Evolutionary conservation across 2,113 vertebrate species (phyloP).

Genomic region (Plecturocebus donacophilus): DNA sequence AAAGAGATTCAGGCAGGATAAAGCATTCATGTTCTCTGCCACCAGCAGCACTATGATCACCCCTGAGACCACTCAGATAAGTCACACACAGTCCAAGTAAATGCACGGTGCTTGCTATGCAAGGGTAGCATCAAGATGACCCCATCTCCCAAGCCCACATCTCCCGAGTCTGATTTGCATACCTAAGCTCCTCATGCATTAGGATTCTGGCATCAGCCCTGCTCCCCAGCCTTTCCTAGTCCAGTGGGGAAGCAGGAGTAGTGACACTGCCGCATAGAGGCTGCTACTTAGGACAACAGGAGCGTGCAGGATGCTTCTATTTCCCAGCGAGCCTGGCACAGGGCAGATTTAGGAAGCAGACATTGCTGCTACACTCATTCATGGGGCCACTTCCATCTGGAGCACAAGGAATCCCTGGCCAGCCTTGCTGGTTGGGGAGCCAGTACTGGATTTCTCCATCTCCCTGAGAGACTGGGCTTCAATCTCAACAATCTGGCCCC

Average conservation of each 20-base stretch:
- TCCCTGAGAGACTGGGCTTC: neutral
- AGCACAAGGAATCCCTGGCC: neutral
- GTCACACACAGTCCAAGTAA: neutral
- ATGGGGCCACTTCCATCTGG: neutral
- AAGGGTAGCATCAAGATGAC: neutral
- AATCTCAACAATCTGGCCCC: neutral
- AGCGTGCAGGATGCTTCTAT: too few relatives aligned
- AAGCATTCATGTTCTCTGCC: neutral
- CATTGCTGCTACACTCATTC: neutral
- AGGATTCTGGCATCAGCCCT: neutral
- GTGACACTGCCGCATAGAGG: too few relatives aligned
- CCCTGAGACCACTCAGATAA: neutral
- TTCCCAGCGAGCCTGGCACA: neutral
- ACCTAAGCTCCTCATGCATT: neutral
- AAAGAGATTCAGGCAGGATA: neutral
- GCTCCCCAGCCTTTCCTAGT: neutral
- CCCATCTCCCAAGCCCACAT: neutral
- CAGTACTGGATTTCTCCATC: neutral
- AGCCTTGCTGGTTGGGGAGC: neutral
- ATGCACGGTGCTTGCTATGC: neutral
- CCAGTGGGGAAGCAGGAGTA: neutral
- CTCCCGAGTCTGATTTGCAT: neutral
- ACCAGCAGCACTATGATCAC: neutral
- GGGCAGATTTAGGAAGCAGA: neutral
- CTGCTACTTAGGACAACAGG: neutral